A percentile compares a stretch with the other conserved stretches of the same genome.
Conservation (phyloP, 2,113 vertebrate species). For the Eubucco bourcierii region DNA sequence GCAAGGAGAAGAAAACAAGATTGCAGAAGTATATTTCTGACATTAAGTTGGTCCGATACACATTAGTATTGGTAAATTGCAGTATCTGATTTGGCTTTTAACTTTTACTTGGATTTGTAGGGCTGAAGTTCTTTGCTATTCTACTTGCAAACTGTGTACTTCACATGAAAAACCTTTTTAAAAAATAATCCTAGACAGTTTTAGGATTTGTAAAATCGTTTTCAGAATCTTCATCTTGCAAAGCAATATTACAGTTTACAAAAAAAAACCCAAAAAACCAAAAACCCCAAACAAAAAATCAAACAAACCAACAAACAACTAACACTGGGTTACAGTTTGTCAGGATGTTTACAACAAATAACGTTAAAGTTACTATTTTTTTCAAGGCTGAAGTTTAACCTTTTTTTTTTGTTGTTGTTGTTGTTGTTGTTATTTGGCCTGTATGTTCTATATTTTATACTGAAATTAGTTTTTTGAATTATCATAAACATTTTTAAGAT, state of each 20-base stretch:
- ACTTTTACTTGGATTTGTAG: background rate
- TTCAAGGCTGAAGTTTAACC: background rate
- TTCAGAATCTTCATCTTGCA: background rate
- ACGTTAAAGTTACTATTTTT: background rate
- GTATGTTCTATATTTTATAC: background rate
- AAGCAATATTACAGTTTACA: background rate
- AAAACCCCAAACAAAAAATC: too few species aligned
- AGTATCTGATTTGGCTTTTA: background rate
- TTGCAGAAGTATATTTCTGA: background rate
- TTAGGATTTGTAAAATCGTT: background rate
- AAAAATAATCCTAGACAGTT: accelerated
- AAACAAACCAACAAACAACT: too few species aligned
- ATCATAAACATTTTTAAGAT: background rate
- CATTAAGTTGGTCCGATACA: background rate
- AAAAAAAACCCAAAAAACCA: background rate
- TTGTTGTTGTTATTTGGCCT: background rate
- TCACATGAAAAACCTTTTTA: accelerated
- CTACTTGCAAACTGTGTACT: background rate
- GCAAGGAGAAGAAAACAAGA: background rate
- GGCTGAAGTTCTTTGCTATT: background rate
- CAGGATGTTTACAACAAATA: background rate
- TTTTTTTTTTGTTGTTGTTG: background rate
- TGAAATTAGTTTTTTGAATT: background rate
- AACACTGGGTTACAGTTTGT: background rate
- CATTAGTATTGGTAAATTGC: background rate